Evolutionary conservation across 2,888 invertebrate species (phyloP), one percentile per base, ranked within the genome.

Genomic region (Tanytarsus gracilentus): DNA sequence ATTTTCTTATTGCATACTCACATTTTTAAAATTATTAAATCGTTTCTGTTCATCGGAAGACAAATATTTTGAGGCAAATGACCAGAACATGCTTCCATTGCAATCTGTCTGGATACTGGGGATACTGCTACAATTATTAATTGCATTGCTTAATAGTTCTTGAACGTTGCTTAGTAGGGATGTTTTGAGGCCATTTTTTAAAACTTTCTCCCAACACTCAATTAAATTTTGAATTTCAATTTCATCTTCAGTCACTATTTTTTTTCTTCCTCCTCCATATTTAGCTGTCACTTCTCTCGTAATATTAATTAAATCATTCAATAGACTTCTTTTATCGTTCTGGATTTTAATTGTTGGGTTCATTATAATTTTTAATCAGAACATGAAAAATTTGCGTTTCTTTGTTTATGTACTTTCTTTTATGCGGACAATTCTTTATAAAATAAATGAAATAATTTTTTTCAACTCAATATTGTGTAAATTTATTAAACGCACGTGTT

Each of bases 1-100:
- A 21, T 23, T 23, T 44, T 18, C 5, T 4, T 14, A 36, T 14
- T 36, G 36, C 36, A 44, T 23, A 11, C 61, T 59, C 27, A 81
- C 77, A 62, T 78, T 73, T 64, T 77, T 77, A 62, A 90, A 73
- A 5, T 85, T 79, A 66, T 82, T 79, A 72, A 89, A 96, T 58
- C 96, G 81, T 69, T 92, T 88, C 63, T 85, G 82, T 72, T 94
- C 94, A 71, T 92, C 93, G 70, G 86, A 84, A 14, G 90, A 94
- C 59, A 96, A 75, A 69, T 90, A 87, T 56, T 82, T 77, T 67
- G 83, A 82, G 63, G 86, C 80, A 69, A 86, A 88, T 61, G 86
- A 84, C 90, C 90, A 91, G 66, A 88, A 80, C 25, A 84, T 81
- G 68, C 76, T 73, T 61, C 64, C 67, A 70, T 71, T 67, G 70